phyloP scores from a whole-genome alignment of 37 sponge, comb jelly and placozoan genomes.

The Halichondria panicea region DNA sequence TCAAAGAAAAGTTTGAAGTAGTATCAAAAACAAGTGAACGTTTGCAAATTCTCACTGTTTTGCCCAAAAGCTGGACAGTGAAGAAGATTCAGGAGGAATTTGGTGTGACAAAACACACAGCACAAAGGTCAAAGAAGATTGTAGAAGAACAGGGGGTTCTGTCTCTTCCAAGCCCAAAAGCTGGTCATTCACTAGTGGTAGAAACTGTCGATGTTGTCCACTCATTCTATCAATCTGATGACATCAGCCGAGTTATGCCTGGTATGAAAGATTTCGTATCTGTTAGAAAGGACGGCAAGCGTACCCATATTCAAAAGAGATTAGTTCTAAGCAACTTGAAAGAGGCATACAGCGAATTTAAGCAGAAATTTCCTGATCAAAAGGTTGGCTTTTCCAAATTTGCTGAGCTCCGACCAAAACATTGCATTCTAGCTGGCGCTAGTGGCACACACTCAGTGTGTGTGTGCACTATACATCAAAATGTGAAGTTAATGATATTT shows the following conservation, averaged over 20 bases:
- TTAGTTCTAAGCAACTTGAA: slow-evolving; percentile 19
- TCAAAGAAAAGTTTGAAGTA: slow-evolving; percentile 35
- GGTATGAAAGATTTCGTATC: slow-evolving; percentile 41
- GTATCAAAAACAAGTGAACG: slow-evolving; percentile 10
- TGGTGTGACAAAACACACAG: slow-evolving; percentile 29
- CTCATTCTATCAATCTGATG: slow-evolving; percentile 24
- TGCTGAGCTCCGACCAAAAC: slow-evolving; percentile 20
- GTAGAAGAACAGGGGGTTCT: slow-evolving; percentile 21
- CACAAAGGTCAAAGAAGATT: slow-evolving; percentile 10
- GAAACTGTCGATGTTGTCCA: slow-evolving; percentile 15
- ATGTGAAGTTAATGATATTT: slow-evolving; percentile 20
- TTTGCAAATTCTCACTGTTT: slow-evolving; percentile 27
- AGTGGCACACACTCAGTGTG: slow-evolving; percentile 29
- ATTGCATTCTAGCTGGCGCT: slow-evolving; percentile 19
- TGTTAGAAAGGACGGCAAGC: neutral
- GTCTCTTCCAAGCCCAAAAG: slow-evolving; percentile 22
- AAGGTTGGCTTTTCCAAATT: slow-evolving; percentile 26
- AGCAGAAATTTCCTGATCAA: neutral
- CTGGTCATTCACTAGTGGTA: neutral
- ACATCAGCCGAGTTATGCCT: slow-evolving; percentile 35
- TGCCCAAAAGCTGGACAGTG: slow-evolving; percentile 33
- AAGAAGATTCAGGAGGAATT: slow-evolving; percentile 19
- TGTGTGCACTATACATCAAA: slow-evolving; percentile 30
- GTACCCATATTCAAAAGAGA: slow-evolving; percentile 37
- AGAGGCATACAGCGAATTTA: slow-evolving; percentile 4